Evolutionary conservation across 2,888 invertebrate genomes (phyloP).

Genomic region (Lasioglossum marginatum): DNA sequence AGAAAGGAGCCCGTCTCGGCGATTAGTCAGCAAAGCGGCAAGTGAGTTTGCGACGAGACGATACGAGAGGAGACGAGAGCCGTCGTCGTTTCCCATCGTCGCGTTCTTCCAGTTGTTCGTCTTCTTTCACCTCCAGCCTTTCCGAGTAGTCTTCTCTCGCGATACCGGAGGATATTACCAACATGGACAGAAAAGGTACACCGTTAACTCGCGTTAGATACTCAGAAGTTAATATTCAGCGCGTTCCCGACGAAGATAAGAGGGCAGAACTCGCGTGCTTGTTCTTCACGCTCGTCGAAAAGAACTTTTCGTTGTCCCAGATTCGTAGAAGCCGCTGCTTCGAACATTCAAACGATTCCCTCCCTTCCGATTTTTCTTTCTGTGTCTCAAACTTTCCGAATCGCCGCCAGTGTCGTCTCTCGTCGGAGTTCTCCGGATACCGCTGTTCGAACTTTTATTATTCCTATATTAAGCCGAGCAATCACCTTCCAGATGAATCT

Average conservation of each 20-base stretch:
- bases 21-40: slow-evolving; percentile 66
- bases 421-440: neutral
- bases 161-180: slow-evolving; percentile 54
- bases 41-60: slow-evolving; percentile 46
- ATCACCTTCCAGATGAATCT: neutral
- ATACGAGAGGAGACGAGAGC: neutral
- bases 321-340: neutral
- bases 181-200: slow-evolving; percentile 68
- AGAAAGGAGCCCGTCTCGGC: slow-evolving; percentile 26
- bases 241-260: slow-evolving; percentile 70
- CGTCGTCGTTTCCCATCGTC: slow-evolving; percentile 53
- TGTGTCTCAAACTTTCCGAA: neutral
- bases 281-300: neutral
- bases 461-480: neutral
- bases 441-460: neutral
- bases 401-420: neutral
- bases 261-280: slow-evolving; percentile 22
- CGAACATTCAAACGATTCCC: neutral
- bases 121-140: slow-evolving; percentile 34
- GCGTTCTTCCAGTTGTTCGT: slow-evolving; percentile 50
- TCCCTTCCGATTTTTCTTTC: neutral
- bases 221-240: slow-evolving; percentile 80
- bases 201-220: slow-evolving; percentile 76
- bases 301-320: neutral
- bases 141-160: slow-evolving; percentile 42